These are phyloP conservation scores for Campoletis raptor DNA, from an alignment of 2,888 invertebrate species.

Conservation along the genomic window DNA sequence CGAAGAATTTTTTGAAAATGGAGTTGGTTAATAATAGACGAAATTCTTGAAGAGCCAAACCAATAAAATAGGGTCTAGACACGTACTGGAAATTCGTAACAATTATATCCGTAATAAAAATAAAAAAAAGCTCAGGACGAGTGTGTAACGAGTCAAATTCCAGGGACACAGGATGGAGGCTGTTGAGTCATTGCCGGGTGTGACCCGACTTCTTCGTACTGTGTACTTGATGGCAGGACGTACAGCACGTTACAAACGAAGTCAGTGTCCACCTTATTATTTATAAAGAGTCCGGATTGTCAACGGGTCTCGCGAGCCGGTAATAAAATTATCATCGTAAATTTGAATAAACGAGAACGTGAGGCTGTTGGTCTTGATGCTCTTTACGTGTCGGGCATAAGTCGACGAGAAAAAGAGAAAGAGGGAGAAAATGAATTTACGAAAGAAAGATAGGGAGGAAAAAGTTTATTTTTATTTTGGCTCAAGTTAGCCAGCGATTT, in stretches of 20 bases:
- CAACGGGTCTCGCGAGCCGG: conserved; percentile 35
- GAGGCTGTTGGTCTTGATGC: conserved; percentile 71
- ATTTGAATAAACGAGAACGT: conserved; percentile 82
- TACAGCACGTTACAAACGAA: conserved; percentile 67
- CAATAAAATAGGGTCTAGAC: neutral
- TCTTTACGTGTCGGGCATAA: conserved; percentile 82
- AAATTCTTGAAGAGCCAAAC: conserved; percentile 8
- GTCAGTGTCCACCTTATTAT: conserved; percentile 46
- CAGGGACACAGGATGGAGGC: conserved; percentile 36
- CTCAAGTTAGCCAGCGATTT: neutral
- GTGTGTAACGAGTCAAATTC: conserved; percentile 55
- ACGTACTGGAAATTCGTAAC: conserved; percentile 27
- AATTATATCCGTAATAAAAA: conserved; percentile 35
- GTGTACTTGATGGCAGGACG: conserved; percentile 46
- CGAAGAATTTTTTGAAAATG: neutral
- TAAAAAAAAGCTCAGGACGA: neutral
- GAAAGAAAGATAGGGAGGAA: conserved; percentile 7
- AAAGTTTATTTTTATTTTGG: conserved; percentile 3
- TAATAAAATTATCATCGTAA: conserved; percentile 76
- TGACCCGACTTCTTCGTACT: conserved; percentile 59
- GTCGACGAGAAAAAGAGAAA: conserved; percentile 48
- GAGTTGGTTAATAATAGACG: neutral
- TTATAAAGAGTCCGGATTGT: conserved; percentile 42
- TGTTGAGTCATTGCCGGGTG: conserved; percentile 53
- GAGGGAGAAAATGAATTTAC: conserved; percentile 16